A percentile compares a stretch with the other conserved stretches of the same genome.
Evolutionary conservation across 2,888 invertebrate species (phyloP).

Genomic region (Tridacna gigas): DNA sequence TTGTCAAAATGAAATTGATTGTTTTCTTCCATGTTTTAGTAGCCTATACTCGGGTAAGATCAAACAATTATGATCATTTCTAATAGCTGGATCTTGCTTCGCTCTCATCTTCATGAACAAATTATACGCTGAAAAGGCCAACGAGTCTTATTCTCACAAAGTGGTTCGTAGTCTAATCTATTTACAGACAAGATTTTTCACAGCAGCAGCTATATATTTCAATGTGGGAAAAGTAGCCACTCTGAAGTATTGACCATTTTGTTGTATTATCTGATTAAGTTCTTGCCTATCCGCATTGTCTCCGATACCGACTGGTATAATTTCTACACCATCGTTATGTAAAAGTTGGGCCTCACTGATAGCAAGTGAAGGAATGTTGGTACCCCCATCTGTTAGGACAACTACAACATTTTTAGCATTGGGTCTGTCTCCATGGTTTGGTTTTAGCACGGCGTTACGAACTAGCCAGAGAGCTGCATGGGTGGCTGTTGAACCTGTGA

Average conservation of each 20-base stretch:
- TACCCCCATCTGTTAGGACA: conserved; percentile 53
- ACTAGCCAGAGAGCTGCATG: conserved; percentile 54
- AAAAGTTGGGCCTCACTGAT: conserved; percentile 43
- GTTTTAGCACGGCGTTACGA: conserved; percentile 42
- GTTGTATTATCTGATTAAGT: conserved; percentile 19
- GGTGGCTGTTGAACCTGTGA: conserved; percentile 48
- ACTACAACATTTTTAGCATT: conserved; percentile 47
- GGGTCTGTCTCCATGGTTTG: conserved; percentile 43
- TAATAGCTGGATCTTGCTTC: too few species aligned
- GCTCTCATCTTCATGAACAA: too few species aligned
- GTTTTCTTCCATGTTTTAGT: too few species aligned
- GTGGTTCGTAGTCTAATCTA: background rate
- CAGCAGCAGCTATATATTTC: background rate
- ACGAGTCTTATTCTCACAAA: too few species aligned
- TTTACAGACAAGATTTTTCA: conserved; percentile 30
- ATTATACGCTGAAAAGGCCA: too few species aligned
- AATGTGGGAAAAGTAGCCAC: conserved; percentile 9
- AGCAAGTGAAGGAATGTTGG: conserved; percentile 43
- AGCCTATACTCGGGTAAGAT: too few species aligned
- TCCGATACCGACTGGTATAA: conserved; percentile 47
- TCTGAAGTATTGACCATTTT: conserved; percentile 13
- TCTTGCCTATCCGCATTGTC: conserved; percentile 30
- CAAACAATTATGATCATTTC: too few species aligned
- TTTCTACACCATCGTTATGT: conserved; percentile 28
- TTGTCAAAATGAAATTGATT: too few species aligned